Evolutionary conservation across 2,113 vertebrate species (phyloP).

Genomic region (Tonatia bakeri): DNA sequence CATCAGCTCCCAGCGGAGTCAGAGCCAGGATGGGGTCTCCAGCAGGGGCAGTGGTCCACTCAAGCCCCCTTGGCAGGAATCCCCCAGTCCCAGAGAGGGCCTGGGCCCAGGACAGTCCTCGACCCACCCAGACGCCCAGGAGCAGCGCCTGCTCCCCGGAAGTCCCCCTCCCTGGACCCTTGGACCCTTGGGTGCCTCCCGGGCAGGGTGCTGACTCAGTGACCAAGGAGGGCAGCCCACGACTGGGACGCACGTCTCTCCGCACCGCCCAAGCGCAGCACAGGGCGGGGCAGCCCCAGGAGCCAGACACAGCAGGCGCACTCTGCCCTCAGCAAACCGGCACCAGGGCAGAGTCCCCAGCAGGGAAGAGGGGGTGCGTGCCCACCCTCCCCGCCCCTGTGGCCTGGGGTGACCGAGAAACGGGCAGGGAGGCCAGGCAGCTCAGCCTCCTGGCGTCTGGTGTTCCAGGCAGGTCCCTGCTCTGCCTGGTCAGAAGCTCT

Average conservation of each 20-base stretch:
- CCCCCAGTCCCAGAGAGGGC: not conserved
- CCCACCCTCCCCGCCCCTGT: not conserved
- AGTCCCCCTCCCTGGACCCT: not conserved
- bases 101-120: not conserved
- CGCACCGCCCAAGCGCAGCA: accelerated
- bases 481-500: too few species aligned
- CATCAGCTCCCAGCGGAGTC: not conserved
- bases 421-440: not conserved
- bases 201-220: not conserved
- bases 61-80: not conserved
- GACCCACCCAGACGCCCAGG: not conserved
- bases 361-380: not conserved
- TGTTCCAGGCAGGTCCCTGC: not conserved
- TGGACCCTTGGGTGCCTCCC: not conserved
- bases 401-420: not conserved
- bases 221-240: not conserved
- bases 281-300: not conserved
- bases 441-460: not conserved
- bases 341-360: not conserved
- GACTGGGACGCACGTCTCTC: not conserved
- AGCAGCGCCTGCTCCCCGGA: not conserved
- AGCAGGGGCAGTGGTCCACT: accelerated
- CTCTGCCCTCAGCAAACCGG: not conserved
- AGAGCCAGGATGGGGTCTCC: not conserved
- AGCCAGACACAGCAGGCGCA: not conserved